These are phyloP conservation scores for Perca schrenkii DNA, from an alignment of 2,113 vertebrate species.

Conservation along the genomic window DNA sequence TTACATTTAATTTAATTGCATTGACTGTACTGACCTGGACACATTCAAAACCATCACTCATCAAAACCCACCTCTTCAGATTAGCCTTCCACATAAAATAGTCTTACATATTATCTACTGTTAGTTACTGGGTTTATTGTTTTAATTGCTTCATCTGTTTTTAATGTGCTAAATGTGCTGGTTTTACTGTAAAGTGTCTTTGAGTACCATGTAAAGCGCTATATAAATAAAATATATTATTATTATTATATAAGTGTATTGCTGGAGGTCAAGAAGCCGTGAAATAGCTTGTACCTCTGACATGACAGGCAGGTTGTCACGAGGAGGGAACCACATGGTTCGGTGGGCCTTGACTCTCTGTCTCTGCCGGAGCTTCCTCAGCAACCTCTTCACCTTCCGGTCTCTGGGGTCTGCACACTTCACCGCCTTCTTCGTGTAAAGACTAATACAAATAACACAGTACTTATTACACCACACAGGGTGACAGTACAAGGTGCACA, in stretches of 20 bases:
- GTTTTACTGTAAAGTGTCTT: too few relatives aligned
- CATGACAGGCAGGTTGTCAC: constrained; percentile 85
- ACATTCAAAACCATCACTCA: too few relatives aligned
- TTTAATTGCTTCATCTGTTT: too few relatives aligned
- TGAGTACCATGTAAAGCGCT: too few relatives aligned
- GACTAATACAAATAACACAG: constrained; percentile 68
- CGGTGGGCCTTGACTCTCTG: constrained; percentile 76
- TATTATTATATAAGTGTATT: neutral
- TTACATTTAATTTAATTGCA: neutral
- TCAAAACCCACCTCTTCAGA: too few relatives aligned
- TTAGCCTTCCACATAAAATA: too few relatives aligned
- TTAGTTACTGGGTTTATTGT: too few relatives aligned
- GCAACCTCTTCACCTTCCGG: constrained; percentile 85
- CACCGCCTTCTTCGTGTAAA: constrained; percentile 87
- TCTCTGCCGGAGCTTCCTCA: constrained; percentile 83
- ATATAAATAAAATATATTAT: too few relatives aligned
- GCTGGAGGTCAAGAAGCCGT: too few relatives aligned
- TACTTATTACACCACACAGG: constrained; percentile 8
- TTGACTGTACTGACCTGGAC: too few relatives aligned
- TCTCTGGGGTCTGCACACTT: constrained; percentile 87
- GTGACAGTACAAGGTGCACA: neutral
- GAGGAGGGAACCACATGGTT: constrained; percentile 82
- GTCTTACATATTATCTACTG: too few relatives aligned
- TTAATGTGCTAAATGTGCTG: too few relatives aligned
- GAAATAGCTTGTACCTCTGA: constrained; percentile 74